A percentile compares a stretch with the other conserved stretches of the same genome.
Conservation (phyloP, 2,797 vertebrate species). For the Oryzias sinensis region DNA sequence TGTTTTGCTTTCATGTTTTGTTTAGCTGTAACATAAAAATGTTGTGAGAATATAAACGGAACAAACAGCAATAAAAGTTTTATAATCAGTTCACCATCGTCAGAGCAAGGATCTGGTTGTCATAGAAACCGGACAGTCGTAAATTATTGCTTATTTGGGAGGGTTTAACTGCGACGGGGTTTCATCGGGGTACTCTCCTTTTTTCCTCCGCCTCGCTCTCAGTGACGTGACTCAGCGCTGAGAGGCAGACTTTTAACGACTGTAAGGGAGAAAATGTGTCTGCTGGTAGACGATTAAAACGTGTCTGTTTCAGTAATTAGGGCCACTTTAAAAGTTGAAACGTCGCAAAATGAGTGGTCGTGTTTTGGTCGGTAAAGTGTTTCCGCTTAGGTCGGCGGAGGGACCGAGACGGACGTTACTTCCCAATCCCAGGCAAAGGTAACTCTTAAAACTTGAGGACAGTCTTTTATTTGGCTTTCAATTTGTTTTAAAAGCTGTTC, state of each 20-base stretch:
- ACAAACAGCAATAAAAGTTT: too few species aligned
- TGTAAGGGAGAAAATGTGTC: slow-evolving; percentile 12
- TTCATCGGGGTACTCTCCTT: background rate
- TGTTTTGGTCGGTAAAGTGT: slow-evolving; percentile 58
- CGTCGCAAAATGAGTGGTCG: slow-evolving; percentile 63
- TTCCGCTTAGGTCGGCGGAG: slow-evolving; percentile 47
- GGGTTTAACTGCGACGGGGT: too few species aligned
- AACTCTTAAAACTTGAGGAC: slow-evolving; percentile 14
- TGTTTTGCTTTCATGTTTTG: too few species aligned
- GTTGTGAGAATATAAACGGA: too few species aligned
- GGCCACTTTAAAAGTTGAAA: background rate
- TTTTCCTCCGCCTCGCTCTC: background rate
- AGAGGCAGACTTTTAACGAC: slow-evolving; percentile 6
- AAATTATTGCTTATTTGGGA: too few species aligned
- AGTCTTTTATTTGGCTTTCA: too few species aligned
- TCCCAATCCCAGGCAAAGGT: slow-evolving; percentile 58
- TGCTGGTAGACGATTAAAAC: slow-evolving; percentile 19
- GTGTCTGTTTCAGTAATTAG: background rate
- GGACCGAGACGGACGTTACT: slow-evolving; percentile 43
- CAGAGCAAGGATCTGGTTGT: too few species aligned
- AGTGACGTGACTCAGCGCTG: slow-evolving; percentile 26
- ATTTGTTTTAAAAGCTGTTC: too few species aligned
- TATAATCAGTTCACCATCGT: too few species aligned
- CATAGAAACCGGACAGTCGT: too few species aligned
- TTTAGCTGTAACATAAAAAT: too few species aligned